A percentile compares a stretch with the other conserved stretches of the same genome.
Conservation (phyloP, 2,888 invertebrate species). For the Oxytorus armatus region DNA sequence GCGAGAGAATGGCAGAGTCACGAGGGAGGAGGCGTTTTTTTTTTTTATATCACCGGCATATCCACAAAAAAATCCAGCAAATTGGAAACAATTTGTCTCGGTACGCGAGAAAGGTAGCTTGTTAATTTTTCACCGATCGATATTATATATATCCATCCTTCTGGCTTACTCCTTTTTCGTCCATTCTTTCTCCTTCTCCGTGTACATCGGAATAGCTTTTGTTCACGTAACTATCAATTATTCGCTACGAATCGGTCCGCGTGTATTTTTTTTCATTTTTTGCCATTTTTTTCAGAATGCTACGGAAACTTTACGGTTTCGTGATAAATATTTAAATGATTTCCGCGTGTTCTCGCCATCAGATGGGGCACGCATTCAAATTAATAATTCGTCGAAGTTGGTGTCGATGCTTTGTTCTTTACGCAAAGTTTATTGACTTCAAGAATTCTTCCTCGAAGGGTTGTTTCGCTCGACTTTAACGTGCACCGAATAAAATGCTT, state of each 20-base stretch:
- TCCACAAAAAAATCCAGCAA: conserved; percentile 23
- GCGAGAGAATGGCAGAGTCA: conserved; percentile 28
- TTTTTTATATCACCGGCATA: conserved; percentile 12
- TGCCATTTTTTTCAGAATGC: not conserved
- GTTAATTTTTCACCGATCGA: conserved; percentile 51
- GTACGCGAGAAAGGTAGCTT: conserved; percentile 32
- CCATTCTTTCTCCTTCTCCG: not conserved
- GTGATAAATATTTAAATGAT: conserved; percentile 19
- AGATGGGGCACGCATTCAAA: too few relatives aligned
- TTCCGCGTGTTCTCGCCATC: not conserved
- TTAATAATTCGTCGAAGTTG: not conserved
- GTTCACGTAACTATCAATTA: conserved; percentile 39
- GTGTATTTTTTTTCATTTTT: not conserved
- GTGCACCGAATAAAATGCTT: too few relatives aligned
- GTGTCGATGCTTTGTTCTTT: not conserved
- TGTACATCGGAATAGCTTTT: not conserved
- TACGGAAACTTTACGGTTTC: not conserved
- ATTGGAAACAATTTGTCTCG: conserved; percentile 54
- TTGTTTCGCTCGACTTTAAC: too few relatives aligned
- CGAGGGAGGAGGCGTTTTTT: too few relatives aligned
- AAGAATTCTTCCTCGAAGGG: too few relatives aligned
- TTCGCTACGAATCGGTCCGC: conserved; percentile 4
- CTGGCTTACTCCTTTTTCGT: not conserved
- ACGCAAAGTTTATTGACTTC: conserved; percentile 7
- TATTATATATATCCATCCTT: conserved; percentile 23